These are phyloP conservation scores for Petrocephalus schoutedeni DNA, from an alignment of 2,797 vertebrate species.

Conservation along the genomic window DNA sequence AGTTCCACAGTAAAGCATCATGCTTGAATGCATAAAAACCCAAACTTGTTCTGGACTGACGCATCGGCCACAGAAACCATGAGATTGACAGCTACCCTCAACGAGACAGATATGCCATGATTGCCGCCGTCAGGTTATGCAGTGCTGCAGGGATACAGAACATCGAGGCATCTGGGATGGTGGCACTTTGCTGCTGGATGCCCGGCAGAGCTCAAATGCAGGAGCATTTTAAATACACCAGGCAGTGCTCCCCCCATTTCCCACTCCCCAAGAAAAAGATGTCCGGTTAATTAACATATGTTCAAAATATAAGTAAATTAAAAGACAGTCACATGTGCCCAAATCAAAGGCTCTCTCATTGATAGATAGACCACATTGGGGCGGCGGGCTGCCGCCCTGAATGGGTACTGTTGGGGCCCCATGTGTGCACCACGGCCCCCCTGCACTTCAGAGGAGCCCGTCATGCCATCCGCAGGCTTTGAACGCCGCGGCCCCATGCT, in stretches of 20 bases:
- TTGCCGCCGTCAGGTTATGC: not conserved
- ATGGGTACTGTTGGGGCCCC: not conserved
- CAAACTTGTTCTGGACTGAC: not conserved
- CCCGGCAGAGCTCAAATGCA: not conserved
- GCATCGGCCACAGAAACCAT: not conserved
- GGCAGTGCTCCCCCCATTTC: not conserved
- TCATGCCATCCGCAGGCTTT: constrained; percentile 12
- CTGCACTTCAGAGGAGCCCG: not conserved
- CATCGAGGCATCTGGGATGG: not conserved
- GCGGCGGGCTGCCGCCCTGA: not conserved
- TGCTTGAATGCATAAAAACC: not conserved
- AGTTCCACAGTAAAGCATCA: not conserved
- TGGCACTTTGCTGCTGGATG: not conserved
- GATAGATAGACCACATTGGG: not conserved
- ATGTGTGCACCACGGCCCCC: not conserved
- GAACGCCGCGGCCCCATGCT: constrained; percentile 17
- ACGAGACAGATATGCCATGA: not conserved
- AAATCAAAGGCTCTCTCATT: not conserved
- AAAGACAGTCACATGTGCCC: not conserved
- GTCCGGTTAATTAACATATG: not conserved
- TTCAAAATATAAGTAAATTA: not conserved
- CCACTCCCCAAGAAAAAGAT: not conserved
- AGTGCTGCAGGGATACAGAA: not conserved
- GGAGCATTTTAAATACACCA: too few relatives aligned
- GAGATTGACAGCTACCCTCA: not conserved